Conservation (phyloP, 2,888 invertebrate species). For the Scrobipalpa atriplicella region DNA sequence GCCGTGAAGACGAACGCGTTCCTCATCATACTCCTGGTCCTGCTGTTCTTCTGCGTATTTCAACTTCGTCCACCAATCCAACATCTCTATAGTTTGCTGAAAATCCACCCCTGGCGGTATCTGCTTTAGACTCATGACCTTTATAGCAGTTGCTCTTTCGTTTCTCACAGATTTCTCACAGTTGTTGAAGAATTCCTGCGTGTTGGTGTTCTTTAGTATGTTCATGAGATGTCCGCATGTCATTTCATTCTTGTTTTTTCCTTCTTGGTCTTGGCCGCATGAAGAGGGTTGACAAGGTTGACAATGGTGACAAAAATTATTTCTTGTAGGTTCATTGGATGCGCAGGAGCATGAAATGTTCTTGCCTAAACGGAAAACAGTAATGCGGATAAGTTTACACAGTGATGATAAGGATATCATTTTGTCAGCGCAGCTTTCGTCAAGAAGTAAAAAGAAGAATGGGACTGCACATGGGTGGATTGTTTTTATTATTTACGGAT, state of each 20-base stretch:
- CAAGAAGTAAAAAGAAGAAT: not conserved
- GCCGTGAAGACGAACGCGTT: slow-evolving; percentile 86
- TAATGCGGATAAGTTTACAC: not conserved
- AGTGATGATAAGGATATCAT: not conserved
- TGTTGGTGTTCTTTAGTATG: not conserved
- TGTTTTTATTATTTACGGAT: not conserved
- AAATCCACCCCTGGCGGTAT: not conserved
- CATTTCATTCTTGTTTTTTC: not conserved
- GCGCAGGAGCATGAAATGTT: not conserved
- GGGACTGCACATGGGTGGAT: not conserved
- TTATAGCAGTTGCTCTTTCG: not conserved
- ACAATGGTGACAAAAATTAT: not conserved
- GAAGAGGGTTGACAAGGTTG: not conserved
- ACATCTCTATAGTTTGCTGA: not conserved
- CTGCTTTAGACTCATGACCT: not conserved
- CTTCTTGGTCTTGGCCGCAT: not conserved
- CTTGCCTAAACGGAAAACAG: not conserved
- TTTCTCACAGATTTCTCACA: not conserved
- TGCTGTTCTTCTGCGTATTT: slow-evolving; percentile 66
- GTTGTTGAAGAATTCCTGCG: not conserved
- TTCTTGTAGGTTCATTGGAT: not conserved
- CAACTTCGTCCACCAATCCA: slow-evolving; percentile 80
- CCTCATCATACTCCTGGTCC: slow-evolving; percentile 83
- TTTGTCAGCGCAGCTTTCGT: not conserved
- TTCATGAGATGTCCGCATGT: not conserved